phyloP scores from a whole-genome alignment of 1,140 invertebrate species.

The Branchinecta lindahli region DNA sequence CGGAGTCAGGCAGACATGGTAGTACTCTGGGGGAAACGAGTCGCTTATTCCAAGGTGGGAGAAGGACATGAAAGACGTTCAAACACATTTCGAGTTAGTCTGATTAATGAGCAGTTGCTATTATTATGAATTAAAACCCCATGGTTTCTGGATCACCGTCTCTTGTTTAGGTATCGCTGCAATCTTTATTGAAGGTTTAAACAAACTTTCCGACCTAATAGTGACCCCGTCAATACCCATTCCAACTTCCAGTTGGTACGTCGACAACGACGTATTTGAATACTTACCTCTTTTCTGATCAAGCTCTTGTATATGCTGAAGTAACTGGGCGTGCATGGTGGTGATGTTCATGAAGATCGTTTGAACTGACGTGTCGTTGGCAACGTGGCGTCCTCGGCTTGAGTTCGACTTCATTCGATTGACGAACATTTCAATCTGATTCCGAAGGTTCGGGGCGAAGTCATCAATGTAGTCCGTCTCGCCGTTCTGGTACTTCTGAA shows the following conservation, averaged over 20 bases:
- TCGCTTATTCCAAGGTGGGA: too few relatives aligned
- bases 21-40: too few relatives aligned
- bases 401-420: conserved; percentile 98
- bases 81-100: too few relatives aligned
- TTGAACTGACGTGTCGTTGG: conserved; percentile 90
- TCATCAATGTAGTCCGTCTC: conserved; percentile 69
- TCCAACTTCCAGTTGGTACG: not conserved
- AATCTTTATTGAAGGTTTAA: too few relatives aligned
- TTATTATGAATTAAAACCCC: too few relatives aligned
- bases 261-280: not conserved
- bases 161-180: too few relatives aligned
- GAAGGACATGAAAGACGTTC: too few relatives aligned
- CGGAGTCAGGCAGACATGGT: too few relatives aligned
- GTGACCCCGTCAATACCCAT: not conserved
- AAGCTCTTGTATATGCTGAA: conserved; percentile 82
- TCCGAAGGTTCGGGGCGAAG: conserved; percentile 49
- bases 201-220: too few relatives aligned
- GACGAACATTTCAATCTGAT: conserved; percentile 89
- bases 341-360: conserved; percentile 92
- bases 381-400: conserved; percentile 78
- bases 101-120: too few relatives aligned
- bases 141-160: too few relatives aligned
- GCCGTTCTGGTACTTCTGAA: conserved; percentile 36
- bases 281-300: conserved; percentile 65
- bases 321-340: conserved; percentile 80